These are phyloP conservation scores for Mormoops blainvillei DNA, from an alignment of 2,113 vertebrate species.

Conservation along the genomic window DNA sequence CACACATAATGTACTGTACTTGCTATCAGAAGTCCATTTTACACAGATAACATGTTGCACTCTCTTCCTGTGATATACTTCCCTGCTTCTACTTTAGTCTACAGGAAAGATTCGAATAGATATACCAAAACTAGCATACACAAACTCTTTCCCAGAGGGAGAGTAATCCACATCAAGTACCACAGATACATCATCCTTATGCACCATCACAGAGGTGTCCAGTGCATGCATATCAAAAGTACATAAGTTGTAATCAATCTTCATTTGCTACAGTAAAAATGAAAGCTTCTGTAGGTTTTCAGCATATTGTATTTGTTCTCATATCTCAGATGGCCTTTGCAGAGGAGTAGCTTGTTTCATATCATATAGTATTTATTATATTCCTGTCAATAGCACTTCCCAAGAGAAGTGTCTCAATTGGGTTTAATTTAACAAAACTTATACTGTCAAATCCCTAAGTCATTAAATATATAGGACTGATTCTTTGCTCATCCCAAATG, in stretches of 20 bases:
- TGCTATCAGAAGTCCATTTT: constrained; percentile 94
- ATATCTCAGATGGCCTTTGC: constrained; percentile 95
- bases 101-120: constrained; percentile 92
- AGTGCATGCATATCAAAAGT: constrained; percentile 93
- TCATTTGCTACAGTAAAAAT: constrained; percentile 94
- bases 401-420: constrained; percentile 94
- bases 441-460: constrained; percentile 97
- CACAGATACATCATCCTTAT: constrained; percentile 94
- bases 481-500: constrained; percentile 97
- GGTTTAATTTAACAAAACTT: constrained; percentile 93
- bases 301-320: constrained; percentile 94
- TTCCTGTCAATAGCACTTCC: constrained; percentile 97
- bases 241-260: constrained; percentile 97
- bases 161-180: constrained; percentile 96
- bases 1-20: constrained; percentile 94
- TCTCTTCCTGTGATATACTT: constrained; percentile 97
- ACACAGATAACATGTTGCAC: constrained; percentile 96
- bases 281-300: constrained; percentile 98
- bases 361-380: constrained; percentile 90
- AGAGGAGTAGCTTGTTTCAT: constrained; percentile 94
- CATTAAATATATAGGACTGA: constrained; percentile 91
- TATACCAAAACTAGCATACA: constrained; percentile 97
- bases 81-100: constrained; percentile 88
- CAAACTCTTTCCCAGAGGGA: constrained; percentile 95
- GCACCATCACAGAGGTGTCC: constrained; percentile 84